Conservation (phyloP, 2,888 invertebrate species). For the Limnephilus auricula region DNA sequence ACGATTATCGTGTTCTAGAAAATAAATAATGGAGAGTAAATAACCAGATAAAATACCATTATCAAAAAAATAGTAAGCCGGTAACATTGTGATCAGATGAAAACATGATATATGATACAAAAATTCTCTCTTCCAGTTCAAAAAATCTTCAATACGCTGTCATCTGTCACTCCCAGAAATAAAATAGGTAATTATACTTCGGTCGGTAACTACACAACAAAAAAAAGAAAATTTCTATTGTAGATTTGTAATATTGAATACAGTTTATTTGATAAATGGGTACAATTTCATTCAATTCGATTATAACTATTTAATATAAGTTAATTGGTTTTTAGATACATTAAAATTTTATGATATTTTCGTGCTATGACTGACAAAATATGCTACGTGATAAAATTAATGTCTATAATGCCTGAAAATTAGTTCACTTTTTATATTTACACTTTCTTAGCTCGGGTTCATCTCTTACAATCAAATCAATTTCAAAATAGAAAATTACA, state of each 20-base stretch:
- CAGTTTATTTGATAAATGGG: not conserved
- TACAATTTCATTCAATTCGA: not conserved
- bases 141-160: no score
- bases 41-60: not conserved
- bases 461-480: not conserved
- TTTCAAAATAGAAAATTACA: not conserved
- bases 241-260: not conserved
- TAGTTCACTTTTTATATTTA: not conserved
- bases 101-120: not conserved
- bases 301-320: not conserved
- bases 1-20: conserved; percentile 77
- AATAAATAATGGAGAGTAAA: conserved; percentile 15
- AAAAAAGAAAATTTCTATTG: not conserved
- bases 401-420: not conserved
- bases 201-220: not conserved
- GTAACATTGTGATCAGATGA: no score
- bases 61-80: not conserved
- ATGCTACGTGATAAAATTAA: not conserved
- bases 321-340: not conserved
- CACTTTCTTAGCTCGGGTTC: not conserved
- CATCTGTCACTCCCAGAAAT: no score
- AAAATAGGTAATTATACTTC: no score
- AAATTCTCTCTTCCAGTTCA: not conserved
- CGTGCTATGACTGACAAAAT: not conserved
- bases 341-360: not conserved